phyloP scores from a whole-genome alignment of 2,113 vertebrate genomes.

The Stictonetta naevosa region DNA sequence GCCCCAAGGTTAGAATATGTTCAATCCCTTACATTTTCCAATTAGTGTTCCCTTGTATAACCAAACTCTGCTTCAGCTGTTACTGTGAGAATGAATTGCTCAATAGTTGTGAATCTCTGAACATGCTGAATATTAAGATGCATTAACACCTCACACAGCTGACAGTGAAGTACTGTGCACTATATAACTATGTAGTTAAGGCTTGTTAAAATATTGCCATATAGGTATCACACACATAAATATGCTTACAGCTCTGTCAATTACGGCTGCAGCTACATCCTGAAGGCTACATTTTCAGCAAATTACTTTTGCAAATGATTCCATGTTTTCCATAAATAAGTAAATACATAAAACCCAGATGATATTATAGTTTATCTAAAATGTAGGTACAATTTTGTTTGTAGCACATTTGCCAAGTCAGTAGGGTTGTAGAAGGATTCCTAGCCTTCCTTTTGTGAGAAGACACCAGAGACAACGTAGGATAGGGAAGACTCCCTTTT shows the following conservation, averaged over 20 bases:
- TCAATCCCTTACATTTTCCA: not conserved
- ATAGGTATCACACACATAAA: not conserved
- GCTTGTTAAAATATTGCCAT: not conserved
- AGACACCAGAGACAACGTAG: not conserved
- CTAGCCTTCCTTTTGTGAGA: not conserved
- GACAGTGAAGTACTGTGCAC: not conserved
- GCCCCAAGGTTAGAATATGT: not conserved
- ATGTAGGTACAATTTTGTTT: not conserved
- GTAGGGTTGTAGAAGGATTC: not conserved
- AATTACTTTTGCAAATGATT: not conserved
- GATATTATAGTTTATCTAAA: not conserved
- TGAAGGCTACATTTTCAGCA: not conserved
- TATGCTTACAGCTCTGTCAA: not conserved
- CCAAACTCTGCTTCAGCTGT: not conserved
- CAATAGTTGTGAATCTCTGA: not conserved
- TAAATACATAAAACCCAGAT: not conserved
- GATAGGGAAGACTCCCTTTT: not conserved
- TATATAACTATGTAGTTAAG: not conserved
- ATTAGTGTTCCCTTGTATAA: not conserved
- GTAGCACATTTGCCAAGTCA: not conserved
- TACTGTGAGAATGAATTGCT: not conserved
- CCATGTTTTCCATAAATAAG: not conserved
- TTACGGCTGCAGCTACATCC: not conserved
- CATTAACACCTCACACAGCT: not conserved
- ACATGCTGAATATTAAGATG: not conserved